phyloP scores from a whole-genome alignment of 2,113 vertebrate genomes.

The Zosterops borbonicus region DNA sequence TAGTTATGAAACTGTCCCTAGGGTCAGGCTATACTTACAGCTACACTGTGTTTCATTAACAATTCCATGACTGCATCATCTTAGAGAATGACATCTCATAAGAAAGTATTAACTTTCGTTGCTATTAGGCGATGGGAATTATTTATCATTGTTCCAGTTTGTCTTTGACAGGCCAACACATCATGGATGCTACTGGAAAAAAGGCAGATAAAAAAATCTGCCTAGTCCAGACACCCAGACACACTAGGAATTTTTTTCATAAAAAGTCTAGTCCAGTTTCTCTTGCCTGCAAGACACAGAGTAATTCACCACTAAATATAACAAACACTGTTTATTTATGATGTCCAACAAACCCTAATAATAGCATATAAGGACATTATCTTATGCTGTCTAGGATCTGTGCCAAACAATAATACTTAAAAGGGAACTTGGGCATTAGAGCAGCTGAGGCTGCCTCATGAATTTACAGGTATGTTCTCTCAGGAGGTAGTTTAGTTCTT shows the following conservation, averaged over 20 bases:
- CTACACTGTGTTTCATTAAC: not conserved
- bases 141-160: not conserved
- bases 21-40: not conserved
- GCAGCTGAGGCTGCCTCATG: not conserved
- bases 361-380: not conserved
- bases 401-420: not conserved
- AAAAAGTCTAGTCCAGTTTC: not conserved
- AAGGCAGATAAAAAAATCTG: not conserved
- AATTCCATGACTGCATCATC: not conserved
- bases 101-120: not conserved
- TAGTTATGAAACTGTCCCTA: not conserved
- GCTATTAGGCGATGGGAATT: not conserved
- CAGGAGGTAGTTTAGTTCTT: not conserved
- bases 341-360: not conserved
- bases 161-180: not conserved
- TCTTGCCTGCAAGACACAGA: not conserved
- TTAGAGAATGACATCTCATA: not conserved
- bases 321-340: not conserved
- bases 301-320: not conserved
- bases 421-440: not conserved
- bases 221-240: not conserved
- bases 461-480: not conserved
- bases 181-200: not conserved
- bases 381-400: not conserved
- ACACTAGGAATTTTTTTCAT: not conserved